phyloP scores from a whole-genome alignment of 2,888 invertebrate genomes.

The Melinaea marsaeus region DNA sequence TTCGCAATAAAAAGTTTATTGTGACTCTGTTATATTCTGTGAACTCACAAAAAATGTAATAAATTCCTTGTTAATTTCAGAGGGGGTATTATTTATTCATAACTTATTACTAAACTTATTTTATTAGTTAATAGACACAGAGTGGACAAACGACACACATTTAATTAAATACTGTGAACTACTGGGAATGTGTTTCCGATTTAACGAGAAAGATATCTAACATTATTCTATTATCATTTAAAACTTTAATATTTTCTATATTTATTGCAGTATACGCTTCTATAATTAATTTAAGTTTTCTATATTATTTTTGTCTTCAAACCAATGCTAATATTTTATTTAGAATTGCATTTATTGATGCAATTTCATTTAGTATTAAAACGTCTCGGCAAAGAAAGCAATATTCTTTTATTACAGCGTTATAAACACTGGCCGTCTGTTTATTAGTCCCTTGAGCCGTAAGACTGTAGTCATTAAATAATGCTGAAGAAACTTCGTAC shows the following conservation, averaged over 20 bases:
- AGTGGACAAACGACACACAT: constrained; percentile 22
- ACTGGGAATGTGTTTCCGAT: constrained; percentile 23
- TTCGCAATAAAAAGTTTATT: constrained; percentile 26
- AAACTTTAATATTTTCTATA: background rate
- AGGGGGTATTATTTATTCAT: constrained; percentile 7
- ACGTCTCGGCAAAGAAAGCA: background rate
- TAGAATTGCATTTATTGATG: background rate
- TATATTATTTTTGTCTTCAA: too few relatives aligned
- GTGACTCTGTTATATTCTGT: constrained; percentile 26
- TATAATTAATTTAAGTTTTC: background rate
- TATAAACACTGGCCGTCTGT: constrained; percentile 9
- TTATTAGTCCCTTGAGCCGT: constrained; percentile 15
- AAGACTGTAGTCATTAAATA: constrained; percentile 20
- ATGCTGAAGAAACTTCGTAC: constrained; percentile 13
- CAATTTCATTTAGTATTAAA: background rate
- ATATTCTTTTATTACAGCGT: background rate
- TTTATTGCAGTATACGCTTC: too few relatives aligned
- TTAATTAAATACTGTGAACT: constrained; percentile 11
- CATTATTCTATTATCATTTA: too few relatives aligned
- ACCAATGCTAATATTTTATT: too few relatives aligned
- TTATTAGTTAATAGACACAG: constrained; percentile 19
- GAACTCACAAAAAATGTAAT: constrained; percentile 26
- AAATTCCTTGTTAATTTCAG: constrained; percentile 19
- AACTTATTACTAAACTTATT: constrained; percentile 14
- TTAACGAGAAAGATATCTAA: background rate